Evolutionary conservation across 2,797 vertebrate species (phyloP).

Genomic region (Sparus aurata): DNA sequence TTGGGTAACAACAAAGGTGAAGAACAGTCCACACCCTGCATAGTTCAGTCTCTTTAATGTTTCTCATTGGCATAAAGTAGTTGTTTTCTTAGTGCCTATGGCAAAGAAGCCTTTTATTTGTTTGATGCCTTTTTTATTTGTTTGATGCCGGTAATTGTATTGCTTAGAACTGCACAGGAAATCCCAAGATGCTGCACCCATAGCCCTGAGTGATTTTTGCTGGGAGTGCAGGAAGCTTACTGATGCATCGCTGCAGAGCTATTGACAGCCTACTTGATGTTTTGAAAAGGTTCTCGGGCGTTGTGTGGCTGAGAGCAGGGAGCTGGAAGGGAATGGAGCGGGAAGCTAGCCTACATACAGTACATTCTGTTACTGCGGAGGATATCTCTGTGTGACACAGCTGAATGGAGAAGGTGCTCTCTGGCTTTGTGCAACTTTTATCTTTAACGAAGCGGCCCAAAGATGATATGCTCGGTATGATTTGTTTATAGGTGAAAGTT

Average conservation of each 20-base stretch:
- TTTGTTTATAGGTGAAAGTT: constrained; percentile 11
- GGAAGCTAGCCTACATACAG: constrained; percentile 59
- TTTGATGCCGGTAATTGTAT: background rate
- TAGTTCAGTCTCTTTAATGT: constrained; percentile 1
- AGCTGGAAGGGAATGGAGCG: constrained; percentile 70
- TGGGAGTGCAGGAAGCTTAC: constrained; percentile 50
- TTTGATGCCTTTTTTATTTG: background rate
- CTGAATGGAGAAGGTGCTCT: constrained; percentile 35
- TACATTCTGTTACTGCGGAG: constrained; percentile 66
- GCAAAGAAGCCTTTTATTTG: background rate
- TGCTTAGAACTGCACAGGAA: constrained; percentile 19
- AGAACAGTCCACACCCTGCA: constrained; percentile 23
- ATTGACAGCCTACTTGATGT: constrained; percentile 64
- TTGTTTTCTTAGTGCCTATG: background rate
- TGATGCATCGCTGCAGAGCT: constrained; percentile 51
- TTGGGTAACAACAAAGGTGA: constrained; percentile 32
- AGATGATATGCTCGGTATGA: background rate
- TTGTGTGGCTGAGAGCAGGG: constrained; percentile 62
- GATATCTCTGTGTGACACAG: constrained; percentile 49
- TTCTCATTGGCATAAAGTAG: background rate
- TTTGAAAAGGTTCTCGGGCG: constrained; percentile 73
- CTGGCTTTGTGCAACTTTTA: constrained; percentile 18
- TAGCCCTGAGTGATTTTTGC: constrained; percentile 19
- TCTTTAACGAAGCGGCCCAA: background rate
- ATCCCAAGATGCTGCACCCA: constrained; percentile 42